Evolutionary conservation across 1,140 invertebrate genomes (phyloP), one percentile per base, ranked within the genome.

Genomic region (Heliconius melpomene): DNA sequence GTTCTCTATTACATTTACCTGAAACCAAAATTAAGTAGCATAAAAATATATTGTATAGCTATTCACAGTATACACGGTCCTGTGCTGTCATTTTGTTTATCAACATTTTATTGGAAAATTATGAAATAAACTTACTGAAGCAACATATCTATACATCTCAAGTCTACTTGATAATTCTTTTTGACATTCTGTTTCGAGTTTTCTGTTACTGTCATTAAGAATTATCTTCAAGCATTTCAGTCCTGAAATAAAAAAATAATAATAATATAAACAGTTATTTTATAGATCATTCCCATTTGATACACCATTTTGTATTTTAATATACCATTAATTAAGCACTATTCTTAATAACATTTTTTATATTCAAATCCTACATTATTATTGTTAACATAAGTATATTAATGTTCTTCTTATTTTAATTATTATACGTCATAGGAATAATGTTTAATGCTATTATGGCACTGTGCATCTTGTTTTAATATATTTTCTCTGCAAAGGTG

Each of bases 71-170:
- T 32, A 71, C 50, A 52, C 18, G 7, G 18, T 52, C 5, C 18
- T 52, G 18, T 18, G 18, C 40, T 46, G 40, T 52, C 13, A 16
- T 46, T 46, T 16, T 52, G 18, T 20, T 52, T 7, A 18, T 52
- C 7, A 18, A 52, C 18, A 52, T 18, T 52, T 52, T 20, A 52
- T 52, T 52, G 16, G 26, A 32, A 29, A 32, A 32, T 71, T 71
- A 71, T 71, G 18, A 52, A 29, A 71, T 32, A 57, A 86, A 93
- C 90, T 95, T 95, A 98, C 97, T 95, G 97, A 96, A 50, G 96
- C 97, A 32, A 98, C 98, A 95, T 97, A 97, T 94, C 96, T 97
- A 91, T 98, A 98, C 97, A 99, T 98, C 94, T 98, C 97, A 85
- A 98, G 96, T 85, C 98, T 95, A 79, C 96, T 96, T 75, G 95